phyloP scores from a whole-genome alignment of 2,888 invertebrate species.

The Patella caerulea region DNA sequence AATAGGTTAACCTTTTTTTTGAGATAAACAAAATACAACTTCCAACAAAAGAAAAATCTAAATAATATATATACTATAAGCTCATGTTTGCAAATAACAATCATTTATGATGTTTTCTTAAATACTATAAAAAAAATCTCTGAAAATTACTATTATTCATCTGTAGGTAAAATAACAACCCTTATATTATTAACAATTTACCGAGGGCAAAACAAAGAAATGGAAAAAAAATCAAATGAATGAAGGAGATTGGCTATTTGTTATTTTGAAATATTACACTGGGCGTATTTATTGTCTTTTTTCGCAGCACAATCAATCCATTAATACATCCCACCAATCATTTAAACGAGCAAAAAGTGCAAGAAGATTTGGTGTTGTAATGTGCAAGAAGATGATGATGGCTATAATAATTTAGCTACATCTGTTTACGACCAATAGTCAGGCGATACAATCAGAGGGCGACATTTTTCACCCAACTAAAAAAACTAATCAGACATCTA shows the following conservation, averaged over 20 bases:
- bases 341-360: not conserved
- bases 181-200: too few species aligned
- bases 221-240: not conserved
- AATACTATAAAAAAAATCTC: too few species aligned
- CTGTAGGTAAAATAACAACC: too few species aligned
- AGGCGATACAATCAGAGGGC: not conserved
- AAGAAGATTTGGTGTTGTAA: not conserved
- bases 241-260: not conserved
- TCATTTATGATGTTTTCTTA: too few species aligned
- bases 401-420: conserved; percentile 7
- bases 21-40: too few species aligned
- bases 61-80: too few species aligned
- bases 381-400: not conserved
- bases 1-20: too few species aligned
- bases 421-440: not conserved
- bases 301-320: not conserved
- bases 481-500: not conserved
- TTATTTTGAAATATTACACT: conserved; percentile 7
- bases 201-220: not conserved
- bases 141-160: too few species aligned
- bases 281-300: not conserved
- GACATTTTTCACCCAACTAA: not conserved
- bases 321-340: conserved; percentile 9
- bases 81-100: too few species aligned
- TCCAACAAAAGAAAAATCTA: too few species aligned